These are phyloP conservation scores for Tricholaema leucomelas DNA, from an alignment of 2,113 vertebrate species.

Conservation along the genomic window DNA sequence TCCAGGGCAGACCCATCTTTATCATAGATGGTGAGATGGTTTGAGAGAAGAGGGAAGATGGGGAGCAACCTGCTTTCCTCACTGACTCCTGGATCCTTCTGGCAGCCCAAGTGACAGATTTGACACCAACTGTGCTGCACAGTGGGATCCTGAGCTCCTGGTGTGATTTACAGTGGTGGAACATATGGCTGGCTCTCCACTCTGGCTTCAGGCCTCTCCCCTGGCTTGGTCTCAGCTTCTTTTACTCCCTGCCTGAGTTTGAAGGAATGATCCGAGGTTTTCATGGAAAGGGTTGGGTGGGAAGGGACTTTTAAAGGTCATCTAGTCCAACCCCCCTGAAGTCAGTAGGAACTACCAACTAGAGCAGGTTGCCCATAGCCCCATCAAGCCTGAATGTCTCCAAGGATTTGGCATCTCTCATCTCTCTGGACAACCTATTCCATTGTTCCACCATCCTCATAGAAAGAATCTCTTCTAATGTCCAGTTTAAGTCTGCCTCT, in stretches of 20 bases:
- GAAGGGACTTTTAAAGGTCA: too few species aligned
- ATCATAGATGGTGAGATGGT: not conserved
- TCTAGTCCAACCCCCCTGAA: too few species aligned
- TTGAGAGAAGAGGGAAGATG: not conserved
- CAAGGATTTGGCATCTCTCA: too few species aligned
- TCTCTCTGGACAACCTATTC: too few species aligned
- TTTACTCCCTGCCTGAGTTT: rapidly evolving
- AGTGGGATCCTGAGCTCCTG: not conserved
- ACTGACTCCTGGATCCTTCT: not conserved
- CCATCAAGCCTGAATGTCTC: too few species aligned
- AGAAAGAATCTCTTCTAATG: too few species aligned
- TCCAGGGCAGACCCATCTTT: rapidly evolving
- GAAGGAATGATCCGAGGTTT: not conserved
- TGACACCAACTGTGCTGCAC: not conserved
- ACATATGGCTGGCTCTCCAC: not conserved
- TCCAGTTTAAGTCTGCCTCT: too few species aligned
- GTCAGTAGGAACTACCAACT: too few species aligned
- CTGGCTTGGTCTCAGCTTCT: not conserved
- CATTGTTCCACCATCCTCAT: too few species aligned
- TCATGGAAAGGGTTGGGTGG: too few species aligned
- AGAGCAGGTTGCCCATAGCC: too few species aligned
- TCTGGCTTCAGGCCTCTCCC: not conserved
- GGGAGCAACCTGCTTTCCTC: not conserved
- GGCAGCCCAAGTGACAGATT: not conserved
- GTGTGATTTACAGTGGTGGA: not conserved